Conservation (phyloP, 2,113 vertebrate species). For the Scomber scombrus region DNA sequence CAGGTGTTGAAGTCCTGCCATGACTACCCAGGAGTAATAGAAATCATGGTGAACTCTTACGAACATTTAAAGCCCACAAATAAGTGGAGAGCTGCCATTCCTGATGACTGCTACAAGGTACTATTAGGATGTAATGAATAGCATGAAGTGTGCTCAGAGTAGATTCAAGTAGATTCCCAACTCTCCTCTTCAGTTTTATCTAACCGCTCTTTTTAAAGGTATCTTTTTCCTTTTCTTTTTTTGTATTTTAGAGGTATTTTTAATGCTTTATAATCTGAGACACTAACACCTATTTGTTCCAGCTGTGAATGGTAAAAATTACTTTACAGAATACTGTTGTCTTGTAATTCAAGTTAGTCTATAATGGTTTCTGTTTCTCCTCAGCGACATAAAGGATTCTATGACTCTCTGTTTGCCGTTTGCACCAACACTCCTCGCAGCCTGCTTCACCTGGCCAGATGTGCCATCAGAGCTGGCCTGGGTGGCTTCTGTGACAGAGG, state of each 20-base stretch:
- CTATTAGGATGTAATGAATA: background rate
- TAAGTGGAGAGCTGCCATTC: slow-evolving; percentile 92
- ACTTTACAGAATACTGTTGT: background rate
- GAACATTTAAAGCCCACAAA: slow-evolving; percentile 88
- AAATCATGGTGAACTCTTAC: slow-evolving; percentile 91
- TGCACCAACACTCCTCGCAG: slow-evolving; percentile 91
- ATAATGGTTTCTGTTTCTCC: slow-evolving; percentile 21
- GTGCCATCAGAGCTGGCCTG: slow-evolving; percentile 86
- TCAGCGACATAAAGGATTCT: slow-evolving; percentile 91
- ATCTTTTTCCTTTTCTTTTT: no score
- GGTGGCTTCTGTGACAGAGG: slow-evolving; percentile 83
- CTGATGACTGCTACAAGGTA: slow-evolving; percentile 91
- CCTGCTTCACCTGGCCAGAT: slow-evolving; percentile 92
- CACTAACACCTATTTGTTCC: no score
- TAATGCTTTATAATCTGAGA: no score
- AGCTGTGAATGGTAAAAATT: no score
- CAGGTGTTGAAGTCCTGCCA: slow-evolving; percentile 93
- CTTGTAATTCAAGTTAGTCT: background rate
- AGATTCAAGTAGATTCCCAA: background rate
- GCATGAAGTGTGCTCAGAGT: background rate
- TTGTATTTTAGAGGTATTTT: no score
- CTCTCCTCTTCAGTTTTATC: background rate
- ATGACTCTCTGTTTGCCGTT: slow-evolving; percentile 91
- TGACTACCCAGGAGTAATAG: slow-evolving; percentile 88
- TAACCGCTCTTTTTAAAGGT: no score